Percentiles rank a stretch among this genome's conserved stretches.
Evolutionary conservation across 2,888 invertebrate genomes (phyloP).

Genomic region (Cryptus viduatorius): DNA sequence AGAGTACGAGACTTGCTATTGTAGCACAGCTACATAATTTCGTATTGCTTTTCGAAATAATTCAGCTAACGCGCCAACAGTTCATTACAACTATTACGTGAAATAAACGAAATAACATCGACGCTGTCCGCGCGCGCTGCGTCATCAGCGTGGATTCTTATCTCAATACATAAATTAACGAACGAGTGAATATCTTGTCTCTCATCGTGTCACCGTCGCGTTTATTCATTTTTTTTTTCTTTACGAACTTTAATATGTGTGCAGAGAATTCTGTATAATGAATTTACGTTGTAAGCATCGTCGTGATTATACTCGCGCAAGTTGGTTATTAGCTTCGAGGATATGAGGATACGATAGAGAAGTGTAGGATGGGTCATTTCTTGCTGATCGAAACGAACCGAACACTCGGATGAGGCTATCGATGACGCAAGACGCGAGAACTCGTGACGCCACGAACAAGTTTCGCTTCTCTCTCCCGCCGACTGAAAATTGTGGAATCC

Average conservation of each 20-base stretch:
- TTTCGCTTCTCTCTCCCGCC: conserved; percentile 46
- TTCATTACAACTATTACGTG: conserved; percentile 5
- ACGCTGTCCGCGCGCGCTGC: conserved; percentile 15
- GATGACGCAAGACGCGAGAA: conserved; percentile 64
- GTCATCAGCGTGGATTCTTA: conserved; percentile 29
- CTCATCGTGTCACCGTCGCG: background rate
- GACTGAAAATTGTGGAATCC: conserved; percentile 53
- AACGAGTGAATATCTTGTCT: background rate
- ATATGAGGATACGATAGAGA: conserved; percentile 60
- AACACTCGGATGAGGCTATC: conserved; percentile 57
- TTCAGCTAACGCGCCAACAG: background rate
- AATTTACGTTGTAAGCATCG: conserved; percentile 14
- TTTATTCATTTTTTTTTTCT: conserved; percentile 4
- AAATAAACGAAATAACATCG: conserved; percentile 23
- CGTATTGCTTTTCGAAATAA: background rate
- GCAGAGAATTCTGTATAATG: background rate
- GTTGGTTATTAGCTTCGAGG: conserved; percentile 34
- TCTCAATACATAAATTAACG: conserved; percentile 36
- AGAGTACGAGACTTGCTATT: conserved; percentile 22
- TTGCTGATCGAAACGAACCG: conserved; percentile 52
- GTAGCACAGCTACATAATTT: background rate
- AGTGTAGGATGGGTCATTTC: conserved; percentile 49
- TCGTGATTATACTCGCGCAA: conserved; percentile 18
- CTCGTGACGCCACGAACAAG: conserved; percentile 62
- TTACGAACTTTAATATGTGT: background rate